Base-by-base conservation (phyloP, 2,888 invertebrate genomes). In the Sesamia inferens region DNA sequence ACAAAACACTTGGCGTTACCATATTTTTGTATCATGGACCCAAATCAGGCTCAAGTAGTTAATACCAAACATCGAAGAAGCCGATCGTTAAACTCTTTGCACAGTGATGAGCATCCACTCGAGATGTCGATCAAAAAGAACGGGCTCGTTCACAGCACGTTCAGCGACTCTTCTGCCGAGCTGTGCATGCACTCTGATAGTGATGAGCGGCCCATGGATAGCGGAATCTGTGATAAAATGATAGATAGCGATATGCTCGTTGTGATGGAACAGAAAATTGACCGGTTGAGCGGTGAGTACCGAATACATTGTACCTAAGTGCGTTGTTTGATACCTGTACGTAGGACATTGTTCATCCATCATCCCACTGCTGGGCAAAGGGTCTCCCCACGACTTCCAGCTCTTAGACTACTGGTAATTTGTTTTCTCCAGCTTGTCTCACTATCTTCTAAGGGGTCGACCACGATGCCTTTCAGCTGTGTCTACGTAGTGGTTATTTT, bases 251-350 rank as follows among this genome's bases (percentile, higher is more conserved):
- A 90, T n/a, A 74, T 84, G 54, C 70, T 93, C 3, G 71, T 78
- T 0, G 84, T 86, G 11, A 82, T 94, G 81, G 94, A 94, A 66
- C 85, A 87, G 72, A 95, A 94, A 83, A 91, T 94, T 48, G 94
- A 94, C 78, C 88, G 87, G 10, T 77, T 94, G 42, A 92, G 82
- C 58, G 92, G 94, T 94, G 62, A 88, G 91, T 85, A 55, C 42
- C 0, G n/a, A 5, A 64, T 48, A 24, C 10, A 3, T 19, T 14
- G n/a, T 3, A 58, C 58, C 16, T 58, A 19, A 51, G 24, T n/a
- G 14, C 19, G 31, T n/a, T 59, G 14, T n/a, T 65, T 65, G 14
- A 24, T 57, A 57, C 1, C 24, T 57, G 57, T 24, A 57, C 14
- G 24, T 31, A 31, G 31, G 31, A 31, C 31, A 31, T 31, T 31